A percentile compares a stretch with the other conserved stretches of the same genome.
Evolutionary conservation across 2,797 vertebrate genomes (phyloP).

Genomic region (Sorex maritimensis): DNA sequence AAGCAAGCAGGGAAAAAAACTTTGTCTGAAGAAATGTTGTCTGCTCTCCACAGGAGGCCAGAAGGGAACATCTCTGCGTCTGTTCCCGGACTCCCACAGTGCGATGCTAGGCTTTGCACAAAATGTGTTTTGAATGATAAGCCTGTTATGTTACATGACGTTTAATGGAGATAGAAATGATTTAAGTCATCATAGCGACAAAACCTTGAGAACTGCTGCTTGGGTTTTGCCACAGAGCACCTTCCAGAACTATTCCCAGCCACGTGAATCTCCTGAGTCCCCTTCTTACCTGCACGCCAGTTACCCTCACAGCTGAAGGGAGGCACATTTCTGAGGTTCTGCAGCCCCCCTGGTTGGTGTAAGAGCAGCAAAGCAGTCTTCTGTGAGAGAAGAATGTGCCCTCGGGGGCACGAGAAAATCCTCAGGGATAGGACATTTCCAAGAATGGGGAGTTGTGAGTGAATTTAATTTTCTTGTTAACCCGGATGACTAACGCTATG

Average conservation of each 20-base stretch:
- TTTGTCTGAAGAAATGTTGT: slow-evolving; percentile 71
- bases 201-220: slow-evolving; percentile 38
- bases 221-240: neutral
- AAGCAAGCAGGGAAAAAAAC: slow-evolving; percentile 67
- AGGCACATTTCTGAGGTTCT: neutral
- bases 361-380: neutral
- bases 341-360: neutral
- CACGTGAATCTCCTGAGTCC: neutral
- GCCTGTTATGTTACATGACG: slow-evolving; percentile 74
- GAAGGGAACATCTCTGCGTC: slow-evolving; percentile 68
- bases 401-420: neutral
- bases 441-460: slow-evolving; percentile 66
- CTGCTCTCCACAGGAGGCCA: slow-evolving; percentile 78
- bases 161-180: slow-evolving; percentile 77
- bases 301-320: neutral
- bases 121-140: slow-evolving; percentile 80
- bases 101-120: slow-evolving; percentile 74
- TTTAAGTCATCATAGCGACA: slow-evolving; percentile 70
- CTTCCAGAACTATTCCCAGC: slow-evolving; percentile 38
- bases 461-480: slow-evolving; percentile 75
- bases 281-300: slow-evolving; percentile 1
- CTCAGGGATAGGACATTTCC: neutral
- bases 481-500: neutral
- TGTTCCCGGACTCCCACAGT: slow-evolving; percentile 67
- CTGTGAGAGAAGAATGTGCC: slow-evolving; percentile 56